Evolutionary conservation across 2,113 vertebrate genomes (phyloP), one percentile per base, ranked within the genome.

Genomic region (Gopherus flavomarginatus): DNA sequence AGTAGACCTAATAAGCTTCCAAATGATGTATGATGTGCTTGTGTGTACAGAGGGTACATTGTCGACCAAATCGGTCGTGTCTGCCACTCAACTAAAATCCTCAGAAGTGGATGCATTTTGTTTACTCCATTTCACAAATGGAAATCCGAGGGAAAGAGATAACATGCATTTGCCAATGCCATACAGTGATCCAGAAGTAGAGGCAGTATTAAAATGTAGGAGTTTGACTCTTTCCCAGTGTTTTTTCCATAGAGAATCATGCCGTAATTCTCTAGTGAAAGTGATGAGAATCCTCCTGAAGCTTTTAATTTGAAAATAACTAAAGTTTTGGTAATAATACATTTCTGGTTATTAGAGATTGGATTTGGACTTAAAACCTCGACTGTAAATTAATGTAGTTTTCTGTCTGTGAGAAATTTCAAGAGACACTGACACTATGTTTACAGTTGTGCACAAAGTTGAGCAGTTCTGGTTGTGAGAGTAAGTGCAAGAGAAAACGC

Each of bases 401-500:
- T 75, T 88, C 91, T 93, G n/a, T 42, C 10, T 82, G 14, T 35
- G 69, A 94, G 69, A 54, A 26, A 47, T 90, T 96, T 97, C 52
- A 65, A 72, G 78, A 62, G 81, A 94, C 96, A 92, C 1, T 0
- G 38, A 89, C 14, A 12, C 59, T 13, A 10, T 82, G 35, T 87
- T 87, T 75, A 42, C 54, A 95, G 77, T 69, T 90, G 47, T 95
- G 90, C 95, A 90, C 78, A 93, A 78, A 22, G 22, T 38, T 94
- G 90, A 94, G 86, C 91, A 95, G 81, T 90, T 56, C 9, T 92
- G 22, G 35, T 89, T 11, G 8, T 89, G 88, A 92, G 82, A 91
- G 72, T 93, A 50, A 81, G 44, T 88, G 29, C 88, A 81, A 90
- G 47, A 94, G 90, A 95, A 96, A 97, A 91, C 47, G 14, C 21